phyloP scores from a whole-genome alignment of 2,113 vertebrate genomes.

The Sander vitreus region DNA sequence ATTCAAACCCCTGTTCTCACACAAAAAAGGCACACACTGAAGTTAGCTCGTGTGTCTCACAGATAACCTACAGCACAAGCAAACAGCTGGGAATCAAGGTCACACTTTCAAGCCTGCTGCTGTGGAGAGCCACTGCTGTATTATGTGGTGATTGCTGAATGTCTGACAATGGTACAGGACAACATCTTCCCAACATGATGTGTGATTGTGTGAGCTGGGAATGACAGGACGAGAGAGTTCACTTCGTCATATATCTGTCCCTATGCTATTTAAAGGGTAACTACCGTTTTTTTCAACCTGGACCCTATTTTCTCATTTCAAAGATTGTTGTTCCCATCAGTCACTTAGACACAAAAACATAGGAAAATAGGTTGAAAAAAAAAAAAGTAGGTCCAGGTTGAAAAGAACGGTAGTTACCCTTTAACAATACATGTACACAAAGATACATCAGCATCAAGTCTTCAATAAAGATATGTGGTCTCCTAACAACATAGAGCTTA shows the following conservation, averaged over 20 bases:
- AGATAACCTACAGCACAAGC: constrained; percentile 42
- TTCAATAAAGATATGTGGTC: neutral
- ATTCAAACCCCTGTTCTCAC: constrained; percentile 69
- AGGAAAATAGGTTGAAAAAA: too few species aligned
- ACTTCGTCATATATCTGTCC: neutral
- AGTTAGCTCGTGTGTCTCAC: constrained; percentile 56
- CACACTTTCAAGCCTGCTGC: constrained; percentile 34
- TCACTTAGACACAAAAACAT: too few species aligned
- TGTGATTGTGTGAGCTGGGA: neutral
- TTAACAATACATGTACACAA: too few species aligned
- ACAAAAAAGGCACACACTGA: constrained; percentile 35
- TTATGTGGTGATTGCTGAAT: neutral
- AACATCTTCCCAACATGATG: neutral
- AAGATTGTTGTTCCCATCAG: too few species aligned
- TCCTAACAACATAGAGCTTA: constrained; percentile 1
- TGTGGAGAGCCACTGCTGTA: constrained; percentile 13
- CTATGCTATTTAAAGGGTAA: neutral
- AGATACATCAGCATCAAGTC: neutral
- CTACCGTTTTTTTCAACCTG: too few species aligned
- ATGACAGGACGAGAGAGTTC: neutral
- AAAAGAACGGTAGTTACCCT: too few species aligned
- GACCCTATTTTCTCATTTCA: too few species aligned
- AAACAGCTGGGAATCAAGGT: constrained; percentile 69
- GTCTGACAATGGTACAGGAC: neutral
- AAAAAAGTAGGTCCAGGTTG: too few species aligned